Percentiles rank a stretch among this genome's conserved stretches.
These are phyloP conservation scores for Ammodytes dubius DNA, from an alignment of 2,113 vertebrate species.

Conservation along the genomic window DNA sequence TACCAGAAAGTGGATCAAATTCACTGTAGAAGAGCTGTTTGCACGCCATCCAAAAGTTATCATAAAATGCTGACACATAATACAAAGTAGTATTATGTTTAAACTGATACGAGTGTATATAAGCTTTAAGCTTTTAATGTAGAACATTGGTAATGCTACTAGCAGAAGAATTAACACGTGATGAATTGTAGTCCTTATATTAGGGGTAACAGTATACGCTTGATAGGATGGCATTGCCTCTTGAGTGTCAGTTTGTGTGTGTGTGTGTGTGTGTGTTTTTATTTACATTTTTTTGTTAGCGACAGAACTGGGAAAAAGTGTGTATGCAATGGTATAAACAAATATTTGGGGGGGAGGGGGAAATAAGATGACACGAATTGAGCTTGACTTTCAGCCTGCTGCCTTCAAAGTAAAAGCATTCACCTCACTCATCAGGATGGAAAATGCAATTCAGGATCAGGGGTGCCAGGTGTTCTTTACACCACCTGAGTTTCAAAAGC, in stretches of 20 bases:
- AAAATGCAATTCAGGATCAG: slow-evolving; percentile 30
- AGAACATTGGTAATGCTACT: slow-evolving; percentile 79
- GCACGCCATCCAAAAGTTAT: slow-evolving; percentile 60
- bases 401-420: slow-evolving; percentile 56
- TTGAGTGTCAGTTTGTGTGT: slow-evolving; percentile 67
- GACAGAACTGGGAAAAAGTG: slow-evolving; percentile 53
- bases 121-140: slow-evolving; percentile 84
- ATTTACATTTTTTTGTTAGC: slow-evolving; percentile 55
- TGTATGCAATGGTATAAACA: slow-evolving; percentile 47
- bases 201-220: slow-evolving; percentile 80
- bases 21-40: slow-evolving; percentile 68
- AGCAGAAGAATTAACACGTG: slow-evolving; percentile 78
- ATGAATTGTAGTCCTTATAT: slow-evolving; percentile 83
- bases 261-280: slow-evolving; percentile 51
- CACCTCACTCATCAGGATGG: not conserved
- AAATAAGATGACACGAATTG: not conserved
- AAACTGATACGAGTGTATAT: slow-evolving; percentile 81
- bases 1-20: slow-evolving; percentile 55
- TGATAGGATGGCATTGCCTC: slow-evolving; percentile 81
- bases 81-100: slow-evolving; percentile 76
- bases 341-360: not conserved
- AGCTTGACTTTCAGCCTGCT: slow-evolving; percentile 42
- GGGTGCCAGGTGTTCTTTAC: slow-evolving; percentile 22
- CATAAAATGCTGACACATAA: slow-evolving; percentile 70
- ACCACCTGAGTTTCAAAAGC: slow-evolving; percentile 21